Evolutionary conservation across 2,797 vertebrate species (phyloP).

Genomic region (Valencia hispanica): DNA sequence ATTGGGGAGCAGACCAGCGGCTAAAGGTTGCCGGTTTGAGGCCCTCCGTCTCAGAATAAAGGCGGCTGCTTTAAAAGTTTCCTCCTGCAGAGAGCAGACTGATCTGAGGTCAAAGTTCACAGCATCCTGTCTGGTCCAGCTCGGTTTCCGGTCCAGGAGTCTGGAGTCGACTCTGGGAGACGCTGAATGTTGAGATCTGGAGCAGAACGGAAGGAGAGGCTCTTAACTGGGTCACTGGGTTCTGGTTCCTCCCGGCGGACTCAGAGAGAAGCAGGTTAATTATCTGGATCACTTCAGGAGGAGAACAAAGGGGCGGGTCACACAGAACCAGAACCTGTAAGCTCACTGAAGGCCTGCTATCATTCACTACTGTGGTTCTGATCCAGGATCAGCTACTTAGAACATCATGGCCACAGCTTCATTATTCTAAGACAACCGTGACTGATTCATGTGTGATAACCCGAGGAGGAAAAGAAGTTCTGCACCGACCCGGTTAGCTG

Average conservation of each 20-base stretch:
- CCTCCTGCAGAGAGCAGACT: background rate
- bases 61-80: background rate
- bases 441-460: background rate
- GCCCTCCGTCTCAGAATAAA: background rate
- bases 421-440: no score
- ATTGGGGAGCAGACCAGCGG: background rate
- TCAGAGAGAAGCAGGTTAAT: conserved; percentile 69
- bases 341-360: background rate
- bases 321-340: conserved; percentile 33
- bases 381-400: background rate
- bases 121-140: conserved; percentile 10
- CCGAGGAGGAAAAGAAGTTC: background rate
- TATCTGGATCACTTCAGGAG: conserved; percentile 51
- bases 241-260: conserved; percentile 30
- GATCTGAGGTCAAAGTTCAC: conserved; percentile 22
- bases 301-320: conserved; percentile 1
- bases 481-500: background rate
- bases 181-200: no score
- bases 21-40: background rate
- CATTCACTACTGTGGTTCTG: background rate
- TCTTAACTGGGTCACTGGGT: conserved; percentile 48
- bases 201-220: conserved; percentile 32
- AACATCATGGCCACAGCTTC: background rate
- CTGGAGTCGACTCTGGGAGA: no score
- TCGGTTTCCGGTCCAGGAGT: background rate